phyloP scores from a whole-genome alignment of 2,113 vertebrate species.

The Pomatostomus ruficeps region DNA sequence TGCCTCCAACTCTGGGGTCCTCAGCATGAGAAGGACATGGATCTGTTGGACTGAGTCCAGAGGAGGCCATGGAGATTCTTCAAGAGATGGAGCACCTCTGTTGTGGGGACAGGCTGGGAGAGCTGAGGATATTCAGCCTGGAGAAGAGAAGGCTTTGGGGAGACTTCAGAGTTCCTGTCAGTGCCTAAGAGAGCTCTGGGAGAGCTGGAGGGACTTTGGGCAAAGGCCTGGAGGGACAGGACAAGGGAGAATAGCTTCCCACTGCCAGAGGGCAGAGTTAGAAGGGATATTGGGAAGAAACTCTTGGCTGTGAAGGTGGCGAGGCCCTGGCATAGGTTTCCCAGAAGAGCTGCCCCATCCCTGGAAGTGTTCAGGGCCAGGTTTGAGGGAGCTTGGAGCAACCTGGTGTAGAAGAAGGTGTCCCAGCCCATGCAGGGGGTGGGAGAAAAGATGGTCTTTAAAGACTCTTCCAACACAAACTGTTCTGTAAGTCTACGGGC shows the following conservation, averaged over 20 bases:
- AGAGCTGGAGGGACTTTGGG: background rate
- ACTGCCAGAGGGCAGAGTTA: background rate
- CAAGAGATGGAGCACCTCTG: background rate
- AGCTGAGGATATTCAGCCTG: background rate
- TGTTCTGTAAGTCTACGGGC: accelerated
- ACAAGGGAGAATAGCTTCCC: accelerated
- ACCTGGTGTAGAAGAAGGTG: background rate
- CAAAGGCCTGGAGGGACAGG: accelerated
- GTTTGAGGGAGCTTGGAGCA: background rate
- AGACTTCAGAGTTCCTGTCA: accelerated
- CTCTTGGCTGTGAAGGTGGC: accelerated
- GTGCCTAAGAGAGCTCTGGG: background rate
- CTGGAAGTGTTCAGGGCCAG: background rate
- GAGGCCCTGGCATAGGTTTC: accelerated
- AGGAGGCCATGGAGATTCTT: background rate
- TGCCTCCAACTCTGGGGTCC: background rate
- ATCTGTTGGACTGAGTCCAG: background rate
- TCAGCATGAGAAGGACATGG: background rate
- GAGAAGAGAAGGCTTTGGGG: background rate
- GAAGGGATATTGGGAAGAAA: background rate
- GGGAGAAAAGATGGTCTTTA: background rate
- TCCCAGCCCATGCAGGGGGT: background rate
- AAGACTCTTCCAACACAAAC: background rate
- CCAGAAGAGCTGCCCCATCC: background rate
- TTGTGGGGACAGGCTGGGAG: background rate